Percentiles rank a stretch among this genome's conserved stretches.
These are phyloP conservation scores for Heliconius congener DNA, from an alignment of 1,140 invertebrate species.

Conservation along the genomic window DNA sequence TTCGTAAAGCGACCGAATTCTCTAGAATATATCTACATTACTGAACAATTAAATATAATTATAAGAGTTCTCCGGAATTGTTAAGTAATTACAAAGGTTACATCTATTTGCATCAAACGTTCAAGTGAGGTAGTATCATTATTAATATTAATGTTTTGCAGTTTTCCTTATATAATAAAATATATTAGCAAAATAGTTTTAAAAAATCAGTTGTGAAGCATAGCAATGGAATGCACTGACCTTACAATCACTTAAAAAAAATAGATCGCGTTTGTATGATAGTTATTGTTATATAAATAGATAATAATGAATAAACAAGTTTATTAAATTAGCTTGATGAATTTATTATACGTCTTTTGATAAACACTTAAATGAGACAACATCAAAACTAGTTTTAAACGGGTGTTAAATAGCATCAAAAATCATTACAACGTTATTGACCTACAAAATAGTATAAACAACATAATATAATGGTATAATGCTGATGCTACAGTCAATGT, in stretches of 20 bases:
- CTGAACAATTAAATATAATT: neutral
- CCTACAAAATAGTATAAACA: neutral
- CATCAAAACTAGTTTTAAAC: neutral
- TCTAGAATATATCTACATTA: constrained; percentile 2
- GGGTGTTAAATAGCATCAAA: neutral
- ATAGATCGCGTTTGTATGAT: neutral
- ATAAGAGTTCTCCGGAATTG: neutral
- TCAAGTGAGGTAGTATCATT: neutral
- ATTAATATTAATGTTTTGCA: neutral
- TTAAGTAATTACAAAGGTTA: constrained; percentile 7
- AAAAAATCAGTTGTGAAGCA: neutral
- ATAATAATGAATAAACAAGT: neutral
- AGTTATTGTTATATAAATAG: neutral
- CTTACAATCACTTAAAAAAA: constrained; percentile 5
- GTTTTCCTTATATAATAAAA: neutral
- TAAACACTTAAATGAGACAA: neutral
- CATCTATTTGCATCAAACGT: neutral
- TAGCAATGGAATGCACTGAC: constrained; percentile 1
- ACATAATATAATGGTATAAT: neutral
- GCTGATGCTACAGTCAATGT: neutral
- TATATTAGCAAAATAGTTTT: neutral
- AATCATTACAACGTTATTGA: constrained; percentile 11
- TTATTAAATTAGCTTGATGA: neutral
- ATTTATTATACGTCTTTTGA: neutral
- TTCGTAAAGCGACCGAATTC: neutral